phyloP scores from a whole-genome alignment of 1,140 invertebrate genomes.

The Lepidotrigona ventralis region DNA sequence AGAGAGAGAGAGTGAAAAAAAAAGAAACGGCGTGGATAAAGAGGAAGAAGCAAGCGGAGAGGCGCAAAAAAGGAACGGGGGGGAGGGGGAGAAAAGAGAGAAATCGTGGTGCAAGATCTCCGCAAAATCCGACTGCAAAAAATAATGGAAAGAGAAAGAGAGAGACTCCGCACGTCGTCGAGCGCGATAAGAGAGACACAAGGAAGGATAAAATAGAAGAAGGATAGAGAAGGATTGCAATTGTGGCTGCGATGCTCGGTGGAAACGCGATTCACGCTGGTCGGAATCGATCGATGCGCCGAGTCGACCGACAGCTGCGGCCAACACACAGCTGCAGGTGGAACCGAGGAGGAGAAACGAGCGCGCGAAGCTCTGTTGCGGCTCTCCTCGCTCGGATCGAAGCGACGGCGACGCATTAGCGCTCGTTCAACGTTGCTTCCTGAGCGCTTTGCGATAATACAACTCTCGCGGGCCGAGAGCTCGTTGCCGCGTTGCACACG shows the following conservation, averaged over 20 bases:
- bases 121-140: conserved; percentile 14
- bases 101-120: background rate
- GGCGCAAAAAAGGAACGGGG: background rate
- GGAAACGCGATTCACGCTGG: conserved; percentile 43
- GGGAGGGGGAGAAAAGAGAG: background rate
- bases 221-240: conserved; percentile 28
- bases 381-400: conserved; percentile 23
- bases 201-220: background rate
- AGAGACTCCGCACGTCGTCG: too few relatives aligned
- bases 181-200: background rate
- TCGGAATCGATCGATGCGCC: conserved; percentile 44
- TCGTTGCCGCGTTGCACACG: too few relatives aligned
- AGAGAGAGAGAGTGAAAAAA: background rate
- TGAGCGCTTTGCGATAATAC: conserved; percentile 39
- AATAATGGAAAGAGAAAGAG: conserved; percentile 31
- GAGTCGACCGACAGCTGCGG: conserved; percentile 47
- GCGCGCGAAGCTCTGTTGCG: conserved; percentile 18
- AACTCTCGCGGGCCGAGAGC: background rate
- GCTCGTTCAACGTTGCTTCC: conserved; percentile 32
- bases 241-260: conserved; percentile 34
- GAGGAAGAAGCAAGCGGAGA: background rate
- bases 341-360: conserved; percentile 11
- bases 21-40: background rate
- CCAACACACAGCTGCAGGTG: conserved; percentile 29
- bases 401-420: conserved; percentile 40